Base-by-base conservation (phyloP, 37 sponge, comb jelly and placozoan genomes). In the Axinella damicornis region DNA sequence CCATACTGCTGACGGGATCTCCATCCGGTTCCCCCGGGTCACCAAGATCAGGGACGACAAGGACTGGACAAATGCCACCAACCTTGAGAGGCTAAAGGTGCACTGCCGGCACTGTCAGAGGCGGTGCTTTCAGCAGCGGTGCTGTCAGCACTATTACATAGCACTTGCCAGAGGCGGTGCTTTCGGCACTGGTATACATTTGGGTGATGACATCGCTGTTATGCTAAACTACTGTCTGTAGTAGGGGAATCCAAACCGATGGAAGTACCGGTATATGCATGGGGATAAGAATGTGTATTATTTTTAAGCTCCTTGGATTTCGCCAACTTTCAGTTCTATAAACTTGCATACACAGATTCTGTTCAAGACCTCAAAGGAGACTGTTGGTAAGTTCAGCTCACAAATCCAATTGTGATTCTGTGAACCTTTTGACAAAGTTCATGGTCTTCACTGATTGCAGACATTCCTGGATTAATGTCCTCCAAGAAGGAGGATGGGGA, bases 11-110 rank as follows among this genome's bases (percentile, higher is more conserved):
- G 95, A 58, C 1, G 97, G 97, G 0, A 91, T 98, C 21, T 96
- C 97, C 20, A 96, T 98, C 37, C 61, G 99, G 78, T 98, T 98
- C 81, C 99, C 99, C 0, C 80, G 99, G 20, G 95, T 96, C 21
- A 96, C 99, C n/a, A 84, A 84, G 57, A 94, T 98, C 62, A 85
- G 99, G 28, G 94, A 94, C 52, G 99, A 98, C 84, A 98, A 98
- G 74, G 97, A 94, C 57, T 98, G 99, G 99, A 73, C 37, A 24
- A 93, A 86, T 15, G 99, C 99, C 56, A 98, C 99, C 31, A 77
- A 93, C 79, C 83, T 98, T 18, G 87, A 90, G 14, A 70, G 94
- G 34, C 88, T 98, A 21, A 95, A 95, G 95, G 93, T 93, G 54
- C 31, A 41, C 0, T 27, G 13, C 24, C 36, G 33, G 25, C 41